Percentiles rank a stretch among this genome's conserved stretches.
Evolutionary conservation across 2,888 invertebrate species (phyloP).

Genomic region (Electrophaes corylata): DNA sequence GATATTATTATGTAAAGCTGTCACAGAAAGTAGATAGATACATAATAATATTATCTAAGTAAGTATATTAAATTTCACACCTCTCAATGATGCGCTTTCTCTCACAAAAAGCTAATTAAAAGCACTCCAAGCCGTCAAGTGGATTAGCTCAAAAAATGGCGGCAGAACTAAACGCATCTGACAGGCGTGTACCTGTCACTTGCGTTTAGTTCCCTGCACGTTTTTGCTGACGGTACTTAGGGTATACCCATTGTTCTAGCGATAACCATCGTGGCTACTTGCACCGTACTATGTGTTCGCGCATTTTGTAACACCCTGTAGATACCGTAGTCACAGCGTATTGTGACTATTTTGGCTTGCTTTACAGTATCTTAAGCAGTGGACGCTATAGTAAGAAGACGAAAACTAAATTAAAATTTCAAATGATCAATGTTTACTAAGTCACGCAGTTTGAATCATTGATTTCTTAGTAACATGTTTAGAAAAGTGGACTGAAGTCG

Average conservation of each 20-base stretch:
- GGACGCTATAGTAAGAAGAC: too few species aligned
- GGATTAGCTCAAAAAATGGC: slow-evolving; percentile 20
- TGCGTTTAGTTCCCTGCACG: slow-evolving; percentile 21
- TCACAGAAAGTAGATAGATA: background rate
- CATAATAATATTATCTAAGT: background rate
- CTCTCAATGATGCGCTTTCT: slow-evolving; percentile 13
- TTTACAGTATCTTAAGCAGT: too few species aligned
- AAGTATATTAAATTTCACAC: slow-evolving; percentile 2
- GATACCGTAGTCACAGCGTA: background rate
- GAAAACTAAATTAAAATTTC: too few species aligned
- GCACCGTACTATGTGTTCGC: slow-evolving; percentile 8
- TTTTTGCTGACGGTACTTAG: slow-evolving; percentile 32
- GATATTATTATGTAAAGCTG: background rate
- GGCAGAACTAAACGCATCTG: slow-evolving; percentile 29
- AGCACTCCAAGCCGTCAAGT: slow-evolving; percentile 20
- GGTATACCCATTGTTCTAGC: slow-evolving; percentile 31
- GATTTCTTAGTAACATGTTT: slow-evolving; percentile 6
- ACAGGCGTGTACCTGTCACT: slow-evolving; percentile 29
- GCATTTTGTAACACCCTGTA: slow-evolving; percentile 23
- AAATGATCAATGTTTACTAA: too few species aligned
- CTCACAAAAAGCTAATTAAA: slow-evolving; percentile 26
- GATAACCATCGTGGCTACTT: slow-evolving; percentile 25
- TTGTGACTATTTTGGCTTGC: background rate
- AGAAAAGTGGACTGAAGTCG: background rate
- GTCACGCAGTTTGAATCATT: background rate